Evolutionary conservation across 2,113 vertebrate genomes (phyloP), one percentile per base, ranked within the genome.

Genomic region (Colinus virginianus): DNA sequence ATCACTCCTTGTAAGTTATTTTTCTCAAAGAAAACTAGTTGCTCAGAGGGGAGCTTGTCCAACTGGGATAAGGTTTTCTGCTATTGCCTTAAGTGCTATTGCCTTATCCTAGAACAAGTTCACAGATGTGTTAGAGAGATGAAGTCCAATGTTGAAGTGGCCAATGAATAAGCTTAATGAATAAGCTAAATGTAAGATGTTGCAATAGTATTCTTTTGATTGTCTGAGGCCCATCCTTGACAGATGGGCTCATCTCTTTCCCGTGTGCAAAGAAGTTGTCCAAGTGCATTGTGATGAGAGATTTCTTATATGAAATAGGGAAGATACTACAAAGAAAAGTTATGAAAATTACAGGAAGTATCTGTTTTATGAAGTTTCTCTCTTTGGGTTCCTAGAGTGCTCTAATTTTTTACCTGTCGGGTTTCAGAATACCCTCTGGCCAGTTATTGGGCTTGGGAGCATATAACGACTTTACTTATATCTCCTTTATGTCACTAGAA

Each of bases 231-330:
- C 22, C n/a, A 3, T 32, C 56, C 46, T 53, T 17, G 25, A 2
- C 4, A 17, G 6, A 1, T 30, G 64, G 55, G 6, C 10, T 13
- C 26, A 11, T 18, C 68, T 77, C 77, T 72, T 21, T 11, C 15
- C 42, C 19, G 16, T 11, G 26, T 16, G 45, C 77, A 62, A 3
- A 55, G 36, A 26, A 49, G 13, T 11, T 64, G 38, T 42, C 32
- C 63, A 23, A 13, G 15, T 7, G 19, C 7, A 0, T 2, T 26
- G 30, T 23, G 53, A 16, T 77, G 64, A 21, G n/a, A 62, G 8
- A 5, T 2, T 63, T 45, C 6, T n/a, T 1, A 0, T 23, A 20
- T 48, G 13, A 13, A 3, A 1, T 1, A 63, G 43, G 32, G 55
- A 90, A 72, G 16, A 32, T 0, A 6, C 59, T 49, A 7, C 4